Percentiles rank a stretch among this genome's conserved stretches.
Evolutionary conservation across 2,797 vertebrate genomes (phyloP).

Genomic region (Ceryle rudis): DNA sequence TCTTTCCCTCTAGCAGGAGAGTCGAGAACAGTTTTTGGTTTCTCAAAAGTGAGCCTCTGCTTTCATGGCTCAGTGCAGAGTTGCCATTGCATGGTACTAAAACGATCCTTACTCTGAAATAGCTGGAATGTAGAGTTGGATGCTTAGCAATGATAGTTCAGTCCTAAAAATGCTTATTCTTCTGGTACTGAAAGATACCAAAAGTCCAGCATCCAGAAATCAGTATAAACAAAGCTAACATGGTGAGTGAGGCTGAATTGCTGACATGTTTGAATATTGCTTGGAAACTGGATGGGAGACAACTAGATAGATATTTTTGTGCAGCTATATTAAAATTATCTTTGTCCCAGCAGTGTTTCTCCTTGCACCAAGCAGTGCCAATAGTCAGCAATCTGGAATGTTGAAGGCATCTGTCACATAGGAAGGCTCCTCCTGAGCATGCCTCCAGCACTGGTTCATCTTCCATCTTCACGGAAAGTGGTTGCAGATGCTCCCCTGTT

Average conservation of each 20-base stretch:
- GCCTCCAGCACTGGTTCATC: neutral
- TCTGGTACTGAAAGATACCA: neutral
- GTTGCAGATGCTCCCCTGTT: constrained; percentile 44
- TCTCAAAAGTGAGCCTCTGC: neutral
- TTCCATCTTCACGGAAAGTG: constrained; percentile 25
- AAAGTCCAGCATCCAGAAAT: neutral
- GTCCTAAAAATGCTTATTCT: neutral
- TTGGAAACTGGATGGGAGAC: neutral
- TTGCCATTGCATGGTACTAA: neutral
- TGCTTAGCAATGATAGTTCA: neutral
- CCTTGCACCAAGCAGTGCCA: neutral
- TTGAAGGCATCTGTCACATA: neutral
- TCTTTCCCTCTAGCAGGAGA: neutral
- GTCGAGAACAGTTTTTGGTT: neutral
- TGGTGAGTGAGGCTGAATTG: neutral
- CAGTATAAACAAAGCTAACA: neutral
- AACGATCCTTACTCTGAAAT: neutral
- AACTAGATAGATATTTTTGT: neutral
- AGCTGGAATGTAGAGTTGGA: neutral
- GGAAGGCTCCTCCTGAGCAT: neutral
- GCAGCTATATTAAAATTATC: neutral
- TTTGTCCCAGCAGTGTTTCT: neutral
- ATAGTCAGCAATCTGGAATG: neutral
- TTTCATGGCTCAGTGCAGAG: neutral
- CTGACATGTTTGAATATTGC: neutral